A percentile compares a stretch with the other conserved stretches of the same genome.
Conservation (phyloP, 1,140 invertebrate species). For the Hycleus cichorii region DNA sequence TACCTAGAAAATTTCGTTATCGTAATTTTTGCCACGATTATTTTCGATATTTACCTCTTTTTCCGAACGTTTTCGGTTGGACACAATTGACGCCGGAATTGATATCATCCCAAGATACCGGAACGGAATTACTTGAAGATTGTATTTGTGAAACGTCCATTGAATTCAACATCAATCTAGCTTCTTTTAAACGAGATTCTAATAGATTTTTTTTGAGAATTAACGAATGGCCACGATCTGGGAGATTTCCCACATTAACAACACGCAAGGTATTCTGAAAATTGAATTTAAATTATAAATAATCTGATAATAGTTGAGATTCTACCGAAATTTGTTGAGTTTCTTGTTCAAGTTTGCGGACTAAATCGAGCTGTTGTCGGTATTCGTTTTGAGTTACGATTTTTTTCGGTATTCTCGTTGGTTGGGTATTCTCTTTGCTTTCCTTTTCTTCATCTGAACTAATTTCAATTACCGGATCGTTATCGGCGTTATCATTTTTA, state of each 20-base stretch:
- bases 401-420: neutral
- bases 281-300: neutral
- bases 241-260: conserved; percentile 45
- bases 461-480: too few relatives aligned
- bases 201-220: conserved; percentile 40
- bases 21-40: too few relatives aligned
- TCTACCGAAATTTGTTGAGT: conserved; percentile 1
- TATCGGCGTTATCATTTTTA: too few relatives aligned
- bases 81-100: conserved; percentile 45
- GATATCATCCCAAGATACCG: conserved; percentile 45
- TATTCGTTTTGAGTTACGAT: neutral
- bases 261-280: conserved; percentile 42
- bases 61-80: conserved; percentile 48
- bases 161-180: conserved; percentile 42
- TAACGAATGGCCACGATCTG: conserved; percentile 45
- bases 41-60: conserved; percentile 27
- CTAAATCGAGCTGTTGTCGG: conserved; percentile 2
- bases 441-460: too few relatives aligned
- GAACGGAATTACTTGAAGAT: conserved; percentile 28
- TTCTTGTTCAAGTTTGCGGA: conserved; percentile 1
- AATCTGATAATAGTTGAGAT: too few relatives aligned
- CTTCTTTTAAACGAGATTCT: conserved; percentile 38
- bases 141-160: conserved; percentile 39
- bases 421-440: neutral
- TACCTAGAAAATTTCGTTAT: conserved; percentile 1